A percentile compares a stretch with the other conserved stretches of the same genome.
phyloP scores from a whole-genome alignment of 2,888 invertebrate species.

The Cryptophagus acutangulus region DNA sequence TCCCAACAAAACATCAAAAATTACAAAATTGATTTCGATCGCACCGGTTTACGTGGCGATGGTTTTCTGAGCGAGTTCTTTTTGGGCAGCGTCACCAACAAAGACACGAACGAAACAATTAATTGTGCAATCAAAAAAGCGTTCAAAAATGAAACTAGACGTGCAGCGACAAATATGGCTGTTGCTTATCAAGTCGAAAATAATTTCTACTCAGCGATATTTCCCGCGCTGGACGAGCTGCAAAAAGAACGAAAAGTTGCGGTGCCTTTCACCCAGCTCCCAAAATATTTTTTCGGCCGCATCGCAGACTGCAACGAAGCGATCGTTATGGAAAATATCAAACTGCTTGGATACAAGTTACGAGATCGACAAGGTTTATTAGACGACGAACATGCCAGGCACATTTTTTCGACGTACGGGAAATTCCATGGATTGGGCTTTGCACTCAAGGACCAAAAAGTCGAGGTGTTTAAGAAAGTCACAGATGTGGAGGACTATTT shows the following conservation, averaged over 20 bases:
- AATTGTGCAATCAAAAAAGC: constrained; percentile 13
- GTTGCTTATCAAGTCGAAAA: constrained; percentile 24
- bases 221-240: constrained; percentile 26
- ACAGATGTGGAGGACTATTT: constrained; percentile 6
- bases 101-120: constrained; percentile 5
- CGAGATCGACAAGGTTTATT: not conserved
- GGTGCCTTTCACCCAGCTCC: not conserved
- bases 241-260: constrained; percentile 11
- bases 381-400: not conserved
- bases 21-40: constrained; percentile 8
- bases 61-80: constrained; percentile 13
- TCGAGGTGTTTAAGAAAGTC: constrained; percentile 12
- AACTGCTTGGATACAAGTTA: not conserved
- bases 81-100: constrained; percentile 6
- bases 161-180: not conserved
- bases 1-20: constrained; percentile 7
- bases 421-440: constrained; percentile 16
- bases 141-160: constrained; percentile 8
- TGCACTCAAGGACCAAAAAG: constrained; percentile 13
- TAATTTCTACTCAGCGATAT: constrained; percentile 31
- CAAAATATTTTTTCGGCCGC: not conserved
- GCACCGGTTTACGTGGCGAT: constrained; percentile 3
- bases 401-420: constrained; percentile 13
- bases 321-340: not conserved
- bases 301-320: not conserved